These are phyloP conservation scores for Drymonia ruficornis DNA, from an alignment of 2,888 invertebrate genomes.

Conservation along the genomic window DNA sequence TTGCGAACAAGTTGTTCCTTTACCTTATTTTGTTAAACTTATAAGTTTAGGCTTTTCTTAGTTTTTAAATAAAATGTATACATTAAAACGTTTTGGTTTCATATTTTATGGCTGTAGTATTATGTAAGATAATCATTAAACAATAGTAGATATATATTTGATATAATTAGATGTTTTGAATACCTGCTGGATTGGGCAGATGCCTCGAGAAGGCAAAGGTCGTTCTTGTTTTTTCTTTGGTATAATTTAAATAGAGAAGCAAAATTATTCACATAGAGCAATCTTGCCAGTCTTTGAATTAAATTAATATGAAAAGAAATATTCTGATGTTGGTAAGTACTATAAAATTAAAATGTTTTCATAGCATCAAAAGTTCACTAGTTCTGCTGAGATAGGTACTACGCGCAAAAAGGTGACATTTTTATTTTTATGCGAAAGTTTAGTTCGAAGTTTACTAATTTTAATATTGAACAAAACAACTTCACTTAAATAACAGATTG, in stretches of 20 bases:
- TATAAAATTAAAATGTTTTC: slow-evolving; percentile 44
- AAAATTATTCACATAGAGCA: slow-evolving; percentile 20
- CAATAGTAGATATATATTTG: too few species aligned
- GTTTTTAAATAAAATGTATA: background rate
- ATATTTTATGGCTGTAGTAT: too few species aligned
- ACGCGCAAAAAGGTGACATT: slow-evolving; percentile 39
- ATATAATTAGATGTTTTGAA: too few species aligned
- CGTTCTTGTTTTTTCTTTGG: too few species aligned
- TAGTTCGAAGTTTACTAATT: slow-evolving; percentile 45
- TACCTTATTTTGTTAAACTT: slow-evolving; percentile 26
- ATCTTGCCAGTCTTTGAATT: too few species aligned
- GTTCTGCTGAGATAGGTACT: slow-evolving; percentile 38
- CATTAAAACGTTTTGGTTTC: too few species aligned
- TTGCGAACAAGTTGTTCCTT: slow-evolving; percentile 21
- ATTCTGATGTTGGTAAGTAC: slow-evolving; percentile 34
- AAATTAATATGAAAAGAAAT: slow-evolving; percentile 37
- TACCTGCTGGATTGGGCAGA: too few species aligned
- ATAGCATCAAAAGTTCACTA: slow-evolving; percentile 44
- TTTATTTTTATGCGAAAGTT: slow-evolving; percentile 44
- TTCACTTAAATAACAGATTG: slow-evolving; percentile 46
- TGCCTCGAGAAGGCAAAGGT: too few species aligned
- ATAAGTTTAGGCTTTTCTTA: background rate
- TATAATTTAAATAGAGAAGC: background rate
- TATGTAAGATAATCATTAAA: too few species aligned
- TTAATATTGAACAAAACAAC: slow-evolving; percentile 38